These are phyloP conservation scores for Aspiorhynchus laticeps DNA, from an alignment of 2,113 vertebrate species.

Conservation along the genomic window DNA sequence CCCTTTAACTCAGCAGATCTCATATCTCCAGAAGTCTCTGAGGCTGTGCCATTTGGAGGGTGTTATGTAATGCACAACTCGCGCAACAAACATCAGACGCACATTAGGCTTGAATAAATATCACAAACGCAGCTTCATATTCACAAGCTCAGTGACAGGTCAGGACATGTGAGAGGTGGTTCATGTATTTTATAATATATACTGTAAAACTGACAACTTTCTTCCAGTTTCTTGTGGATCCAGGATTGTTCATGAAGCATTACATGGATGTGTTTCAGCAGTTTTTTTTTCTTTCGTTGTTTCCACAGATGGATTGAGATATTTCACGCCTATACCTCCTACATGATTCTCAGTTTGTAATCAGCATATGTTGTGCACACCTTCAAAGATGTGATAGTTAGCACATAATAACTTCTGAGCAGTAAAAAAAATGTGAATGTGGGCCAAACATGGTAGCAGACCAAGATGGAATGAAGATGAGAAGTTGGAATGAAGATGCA, in stretches of 20 bases:
- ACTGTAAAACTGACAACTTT: neutral
- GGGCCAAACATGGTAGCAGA: neutral
- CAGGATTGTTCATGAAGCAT: neutral
- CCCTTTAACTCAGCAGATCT: neutral
- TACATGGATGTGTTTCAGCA: neutral
- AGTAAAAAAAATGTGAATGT: neutral
- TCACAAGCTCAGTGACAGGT: neutral
- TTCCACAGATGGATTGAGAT: slow-evolving; percentile 22
- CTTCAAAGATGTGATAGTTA: neutral
- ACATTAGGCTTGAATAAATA: slow-evolving; percentile 19
- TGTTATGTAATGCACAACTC: slow-evolving; percentile 7
- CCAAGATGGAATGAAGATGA: neutral
- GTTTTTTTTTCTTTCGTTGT: neutral
- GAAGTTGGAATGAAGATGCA: neutral
- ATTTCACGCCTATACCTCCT: slow-evolving; percentile 23
- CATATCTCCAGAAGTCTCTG: slow-evolving; percentile 9
- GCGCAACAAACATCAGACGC: neutral
- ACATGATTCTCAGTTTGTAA: slow-evolving; percentile 27
- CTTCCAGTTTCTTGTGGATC: neutral
- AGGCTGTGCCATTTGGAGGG: slow-evolving; percentile 12
- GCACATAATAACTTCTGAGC: slow-evolving; percentile 24
- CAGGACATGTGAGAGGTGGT: neutral
- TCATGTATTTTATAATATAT: neutral
- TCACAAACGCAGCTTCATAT: neutral
- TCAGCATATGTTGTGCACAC: slow-evolving; percentile 41